A percentile compares a stretch with the other conserved stretches of the same genome.
Evolutionary conservation across 2,113 vertebrate genomes (phyloP).

Genomic region (Cepphus grylle): DNA sequence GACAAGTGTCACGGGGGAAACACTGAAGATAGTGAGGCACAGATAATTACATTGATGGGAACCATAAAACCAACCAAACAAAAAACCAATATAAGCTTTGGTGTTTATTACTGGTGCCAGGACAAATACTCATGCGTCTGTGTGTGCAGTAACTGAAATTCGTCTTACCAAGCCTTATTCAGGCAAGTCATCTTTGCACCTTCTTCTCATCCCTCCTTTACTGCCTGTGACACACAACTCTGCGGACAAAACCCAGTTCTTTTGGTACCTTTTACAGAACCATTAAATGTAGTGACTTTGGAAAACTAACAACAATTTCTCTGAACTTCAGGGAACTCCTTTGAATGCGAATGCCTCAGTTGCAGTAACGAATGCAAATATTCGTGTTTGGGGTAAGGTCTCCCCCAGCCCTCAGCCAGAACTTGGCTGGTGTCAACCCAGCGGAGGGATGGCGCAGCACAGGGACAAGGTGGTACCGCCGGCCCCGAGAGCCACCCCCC

Average conservation of each 20-base stretch:
- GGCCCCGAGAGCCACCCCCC: not conserved
- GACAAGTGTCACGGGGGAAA: not conserved
- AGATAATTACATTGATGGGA: not conserved
- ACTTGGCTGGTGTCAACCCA: not conserved
- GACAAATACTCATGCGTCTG: not conserved
- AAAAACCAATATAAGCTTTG: not conserved
- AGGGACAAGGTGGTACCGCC: rapidly evolving
- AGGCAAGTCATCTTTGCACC: not conserved
- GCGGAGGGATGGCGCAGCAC: not conserved
- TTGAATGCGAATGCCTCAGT: not conserved
- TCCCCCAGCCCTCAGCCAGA: not conserved
- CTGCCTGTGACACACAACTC: not conserved
- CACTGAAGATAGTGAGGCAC: not conserved
- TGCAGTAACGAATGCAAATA: not conserved
- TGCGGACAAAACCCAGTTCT: not conserved
- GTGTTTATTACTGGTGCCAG: not conserved
- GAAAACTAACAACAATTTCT: not conserved
- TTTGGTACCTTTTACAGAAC: not conserved
- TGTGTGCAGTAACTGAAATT: not conserved
- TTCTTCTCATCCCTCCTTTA: not conserved
- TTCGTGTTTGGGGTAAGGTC: not conserved
- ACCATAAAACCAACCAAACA: not conserved
- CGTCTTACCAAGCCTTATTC: not conserved
- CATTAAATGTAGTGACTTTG: not conserved
- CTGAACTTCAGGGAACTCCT: not conserved